Percentiles rank a stretch among this genome's conserved stretches.
Evolutionary conservation across 1,140 invertebrate genomes (phyloP).

Genomic region (Microplitis mediator): DNA sequence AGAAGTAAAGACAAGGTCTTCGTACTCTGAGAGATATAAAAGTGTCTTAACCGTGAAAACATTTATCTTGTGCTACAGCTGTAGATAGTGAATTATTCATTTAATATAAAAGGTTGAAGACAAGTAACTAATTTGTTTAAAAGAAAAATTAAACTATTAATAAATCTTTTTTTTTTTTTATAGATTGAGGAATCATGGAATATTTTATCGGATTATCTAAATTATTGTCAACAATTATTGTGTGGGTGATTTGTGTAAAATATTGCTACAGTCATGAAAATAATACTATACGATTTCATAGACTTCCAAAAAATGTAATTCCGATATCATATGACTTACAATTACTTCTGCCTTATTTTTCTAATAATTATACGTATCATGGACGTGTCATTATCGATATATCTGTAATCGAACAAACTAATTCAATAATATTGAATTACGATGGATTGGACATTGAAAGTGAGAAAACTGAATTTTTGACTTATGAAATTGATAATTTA

Average conservation of each 20-base stretch:
- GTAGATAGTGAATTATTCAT: too few species aligned
- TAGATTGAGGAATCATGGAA: background rate
- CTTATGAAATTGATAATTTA: background rate
- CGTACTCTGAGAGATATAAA: too few species aligned
- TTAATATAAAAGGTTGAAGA: too few species aligned
- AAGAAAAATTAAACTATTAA: too few species aligned
- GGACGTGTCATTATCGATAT: conserved; percentile 35
- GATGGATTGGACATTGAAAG: conserved; percentile 32
- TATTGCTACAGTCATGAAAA: conserved; percentile 20
- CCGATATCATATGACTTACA: conserved; percentile 39
- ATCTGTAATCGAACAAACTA: conserved; percentile 20
- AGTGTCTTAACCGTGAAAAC: too few species aligned
- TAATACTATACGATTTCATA: conserved; percentile 28
- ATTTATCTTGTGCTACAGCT: too few species aligned
- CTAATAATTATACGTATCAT: conserved; percentile 34
- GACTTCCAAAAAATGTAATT: conserved; percentile 36
- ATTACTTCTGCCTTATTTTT: conserved; percentile 30
- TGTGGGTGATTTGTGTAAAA: background rate
- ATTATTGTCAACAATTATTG: background rate
- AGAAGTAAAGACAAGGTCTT: too few species aligned
- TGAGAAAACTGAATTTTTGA: conserved; percentile 23
- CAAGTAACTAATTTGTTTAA: too few species aligned
- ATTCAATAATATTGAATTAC: conserved; percentile 34
- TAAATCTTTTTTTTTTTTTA: too few species aligned
- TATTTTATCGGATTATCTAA: background rate